Evolutionary conservation across 2,113 vertebrate genomes (phyloP).

Genomic region (Albula goreensis): DNA sequence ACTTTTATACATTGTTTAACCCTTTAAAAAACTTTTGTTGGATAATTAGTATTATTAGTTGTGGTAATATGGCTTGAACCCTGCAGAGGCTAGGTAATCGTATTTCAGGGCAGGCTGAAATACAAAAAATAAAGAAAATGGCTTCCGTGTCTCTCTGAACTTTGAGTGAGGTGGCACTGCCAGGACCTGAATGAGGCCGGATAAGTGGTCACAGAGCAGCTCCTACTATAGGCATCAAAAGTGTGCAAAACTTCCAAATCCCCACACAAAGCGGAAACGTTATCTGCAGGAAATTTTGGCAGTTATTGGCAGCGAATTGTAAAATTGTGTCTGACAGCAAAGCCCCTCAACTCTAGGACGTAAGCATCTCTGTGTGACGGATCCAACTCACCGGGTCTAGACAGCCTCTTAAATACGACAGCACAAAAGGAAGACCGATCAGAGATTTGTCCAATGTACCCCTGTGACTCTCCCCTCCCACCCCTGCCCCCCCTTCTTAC

Average conservation of each 20-base stretch:
- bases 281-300: background rate
- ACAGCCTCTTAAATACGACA: background rate
- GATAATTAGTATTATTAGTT: no score
- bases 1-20: background rate
- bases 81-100: no score
- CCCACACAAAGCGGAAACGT: background rate
- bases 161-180: background rate
- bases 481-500: background rate
- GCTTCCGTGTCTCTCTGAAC: background rate
- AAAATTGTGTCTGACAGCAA: background rate
- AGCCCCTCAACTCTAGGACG: background rate
- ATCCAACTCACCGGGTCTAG: background rate
- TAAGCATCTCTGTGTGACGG: background rate
- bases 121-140: background rate
- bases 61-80: no score
- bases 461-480: background rate
- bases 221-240: background rate
- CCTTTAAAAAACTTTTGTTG: no score
- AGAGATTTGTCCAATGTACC: background rate
- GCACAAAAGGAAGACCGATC: background rate
- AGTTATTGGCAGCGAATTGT: slow-evolving; percentile 1
- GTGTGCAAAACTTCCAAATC: slow-evolving; percentile 6
- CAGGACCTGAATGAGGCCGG: background rate
- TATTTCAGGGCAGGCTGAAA: background rate
- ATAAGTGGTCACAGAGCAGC: slow-evolving; percentile 2